phyloP scores from a whole-genome alignment of 2,797 vertebrate genomes.

The Carcharodon carcharias region DNA sequence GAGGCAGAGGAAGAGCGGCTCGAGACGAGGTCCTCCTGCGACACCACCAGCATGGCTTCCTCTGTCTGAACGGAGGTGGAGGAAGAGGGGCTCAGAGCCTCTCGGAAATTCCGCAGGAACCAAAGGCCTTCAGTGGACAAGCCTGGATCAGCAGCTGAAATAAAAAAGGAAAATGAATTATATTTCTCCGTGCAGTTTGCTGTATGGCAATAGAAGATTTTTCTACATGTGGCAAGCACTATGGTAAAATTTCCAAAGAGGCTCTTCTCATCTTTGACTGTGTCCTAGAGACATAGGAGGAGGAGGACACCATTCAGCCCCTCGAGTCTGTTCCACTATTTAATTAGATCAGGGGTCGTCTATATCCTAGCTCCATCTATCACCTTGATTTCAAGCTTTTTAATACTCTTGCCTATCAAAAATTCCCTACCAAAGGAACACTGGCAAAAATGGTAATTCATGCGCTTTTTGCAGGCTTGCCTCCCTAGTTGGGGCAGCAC shows the following conservation, averaged over 20 bases:
- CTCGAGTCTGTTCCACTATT: background rate
- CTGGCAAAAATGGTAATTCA: background rate
- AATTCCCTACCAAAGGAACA: background rate
- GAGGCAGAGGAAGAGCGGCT: background rate
- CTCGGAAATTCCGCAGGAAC: slow-evolving; percentile 18
- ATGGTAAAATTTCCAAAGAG: background rate
- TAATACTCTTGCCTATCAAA: background rate
- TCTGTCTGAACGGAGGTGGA: slow-evolving; percentile 14
- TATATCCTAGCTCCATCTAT: background rate
- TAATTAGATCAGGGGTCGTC: background rate
- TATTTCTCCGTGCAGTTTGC: background rate
- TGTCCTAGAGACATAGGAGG: background rate
- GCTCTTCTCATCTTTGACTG: background rate
- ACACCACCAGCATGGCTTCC: slow-evolving; percentile 27
- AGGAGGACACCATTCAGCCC: background rate
- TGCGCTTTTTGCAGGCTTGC: background rate
- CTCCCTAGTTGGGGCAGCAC: background rate
- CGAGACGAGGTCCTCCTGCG: slow-evolving; percentile 10
- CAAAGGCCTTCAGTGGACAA: slow-evolving; percentile 18
- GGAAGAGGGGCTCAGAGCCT: background rate
- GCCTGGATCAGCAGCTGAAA: background rate
- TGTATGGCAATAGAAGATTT: background rate
- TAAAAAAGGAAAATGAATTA: background rate
- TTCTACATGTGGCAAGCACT: background rate
- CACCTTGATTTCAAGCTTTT: background rate